phyloP scores from a whole-genome alignment of 2,888 invertebrate genomes.

The Lasioglossum morio region DNA sequence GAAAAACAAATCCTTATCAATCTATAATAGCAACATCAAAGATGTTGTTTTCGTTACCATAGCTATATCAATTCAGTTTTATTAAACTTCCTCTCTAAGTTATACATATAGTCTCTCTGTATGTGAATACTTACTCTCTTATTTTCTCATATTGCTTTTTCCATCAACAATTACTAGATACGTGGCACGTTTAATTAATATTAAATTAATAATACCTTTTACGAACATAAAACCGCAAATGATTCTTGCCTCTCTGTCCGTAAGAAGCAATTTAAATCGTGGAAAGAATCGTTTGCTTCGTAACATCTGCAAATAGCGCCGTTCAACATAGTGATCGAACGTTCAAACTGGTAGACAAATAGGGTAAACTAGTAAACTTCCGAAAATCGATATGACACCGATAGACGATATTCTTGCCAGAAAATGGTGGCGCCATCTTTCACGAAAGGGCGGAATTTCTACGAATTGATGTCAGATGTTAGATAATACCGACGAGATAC shows the following conservation, averaged over 20 bases:
- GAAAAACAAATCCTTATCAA: neutral
- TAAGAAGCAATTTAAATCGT: neutral
- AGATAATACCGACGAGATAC: too few species aligned
- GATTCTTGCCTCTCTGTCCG: neutral
- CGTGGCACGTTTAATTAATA: neutral
- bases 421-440: neutral
- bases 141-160: neutral
- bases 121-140: neutral
- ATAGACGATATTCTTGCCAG: neutral
- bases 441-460: neutral
- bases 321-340: neutral
- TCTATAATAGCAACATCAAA: neutral
- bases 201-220: neutral
- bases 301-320: neutral
- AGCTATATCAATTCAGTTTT: neutral
- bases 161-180: neutral
- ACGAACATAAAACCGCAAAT: neutral
- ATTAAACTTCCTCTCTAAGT: neutral
- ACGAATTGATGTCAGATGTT: neutral
- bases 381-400: neutral
- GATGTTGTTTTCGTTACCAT: too few species aligned
- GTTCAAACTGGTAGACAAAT: neutral
- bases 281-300: neutral
- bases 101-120: too few species aligned
- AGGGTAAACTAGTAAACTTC: too few species aligned